Base-by-base conservation (phyloP, 2,797 vertebrate genomes). In the Eulemur coronatus region DNA sequence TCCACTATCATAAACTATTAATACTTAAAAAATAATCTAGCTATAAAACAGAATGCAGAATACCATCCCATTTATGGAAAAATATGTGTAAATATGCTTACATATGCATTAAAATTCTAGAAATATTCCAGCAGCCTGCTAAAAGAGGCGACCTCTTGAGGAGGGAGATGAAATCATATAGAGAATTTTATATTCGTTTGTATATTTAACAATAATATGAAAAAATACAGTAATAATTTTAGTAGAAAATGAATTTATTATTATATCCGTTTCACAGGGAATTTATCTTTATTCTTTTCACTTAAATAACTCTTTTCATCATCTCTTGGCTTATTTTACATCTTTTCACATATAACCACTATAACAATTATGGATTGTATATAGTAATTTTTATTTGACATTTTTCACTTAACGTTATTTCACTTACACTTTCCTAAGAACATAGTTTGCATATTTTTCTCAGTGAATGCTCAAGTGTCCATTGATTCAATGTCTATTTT, bases 351-450 rank as follows among this genome's bases (percentile, higher is more conserved):
- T 96, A 43, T 69, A 73, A 65, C 38, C 41, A 63, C 52, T 82
- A 35, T 5, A 78, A 38, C 86, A 87, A 97, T 95, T 93, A 80
- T n/a, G 85, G 61, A 52, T 11, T 38, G 1, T 41, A 43, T 63
- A 22, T 81, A 84, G 46, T 96, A 95, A 84, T 85, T 97, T 92
- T 96, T 91, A 94, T 61, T 88, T 96, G 52, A 92, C 33, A 91
- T 91, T 96, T 79, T 79, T 84, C 22, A 61, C 65, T 87, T 96
- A 94, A 52, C 57, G 15, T 61, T 92, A 86, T 91, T 93, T 87
- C 79, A 95, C 91, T 96, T 95, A 76, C 18, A 80, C 85, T 89
- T 95, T 63, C 72, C 48, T 72, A 67, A 95, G 52, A 91, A 96
- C 15, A 30, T 5, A 72, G 33, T 24, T 52, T 55, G 24, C 52